Evolutionary conservation across 2,797 vertebrate species (phyloP), one percentile per base, ranked within the genome.

Genomic region (Scarus forsteni): DNA sequence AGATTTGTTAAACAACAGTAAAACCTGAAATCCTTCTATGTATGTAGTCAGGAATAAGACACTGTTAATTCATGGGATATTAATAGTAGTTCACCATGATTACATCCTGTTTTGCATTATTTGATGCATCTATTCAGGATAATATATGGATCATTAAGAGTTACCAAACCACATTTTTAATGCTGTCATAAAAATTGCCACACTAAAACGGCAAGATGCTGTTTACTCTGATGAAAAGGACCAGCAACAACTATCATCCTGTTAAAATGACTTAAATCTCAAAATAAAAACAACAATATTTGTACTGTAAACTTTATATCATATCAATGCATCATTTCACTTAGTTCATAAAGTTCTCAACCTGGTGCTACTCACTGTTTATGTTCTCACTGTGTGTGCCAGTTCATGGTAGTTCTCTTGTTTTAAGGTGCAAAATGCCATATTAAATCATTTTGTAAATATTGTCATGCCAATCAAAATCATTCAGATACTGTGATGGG

Each of bases 371-470:
- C 60, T 61, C 42, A 62, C 78, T 78, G 56, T 81, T 52, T 70
- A 72, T 56, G 71, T 83, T 89, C 67, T 84, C 77, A 74, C 50
- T 66, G 71, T 81, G 71, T 81, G 88, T 92, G 91, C 87, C 89
- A 92, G 88, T 66, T 79, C 80, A 66, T 85, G 77, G 66, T 80
- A 40, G 56, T 49, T 16, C 16, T 62, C 66, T 66, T 77, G 70
- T 42, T 66, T 73, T 50, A 57, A 70, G 66, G 54, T 64, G 38
- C 16, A 73, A 73, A 83, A 67, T 77, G 70, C 49, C 66, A 78
- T 79, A 48, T 68, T 60, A 42, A 72, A 50, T 64, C 34, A 58
- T 80, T 40, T 52, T 89, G 71, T 79, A 82, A 73, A 84, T 80
- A 80, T 55, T 75, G 54, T 44, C 43, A 62, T 55, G 27, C 64